phyloP scores from a whole-genome alignment of 2,113 vertebrate species.

The Sprattus sprattus region DNA sequence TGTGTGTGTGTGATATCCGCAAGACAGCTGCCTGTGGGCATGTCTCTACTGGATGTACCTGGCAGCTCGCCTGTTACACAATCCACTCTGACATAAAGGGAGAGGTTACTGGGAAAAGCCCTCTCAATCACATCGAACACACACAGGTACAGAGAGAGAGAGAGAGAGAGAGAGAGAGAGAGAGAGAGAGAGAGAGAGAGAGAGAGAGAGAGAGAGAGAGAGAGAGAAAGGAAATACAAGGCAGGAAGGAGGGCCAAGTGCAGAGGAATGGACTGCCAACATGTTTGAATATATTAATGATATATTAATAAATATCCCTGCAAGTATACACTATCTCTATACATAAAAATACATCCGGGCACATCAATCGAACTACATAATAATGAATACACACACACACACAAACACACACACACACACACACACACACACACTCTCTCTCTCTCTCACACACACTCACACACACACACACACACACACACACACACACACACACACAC shows the following conservation, averaged over 20 bases:
- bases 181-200: too few relatives aligned
- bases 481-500: too few relatives aligned
- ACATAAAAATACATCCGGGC: neutral
- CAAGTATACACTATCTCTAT: neutral
- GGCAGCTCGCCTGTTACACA: slow-evolving; percentile 7
- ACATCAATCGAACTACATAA: neutral
- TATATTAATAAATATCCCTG: neutral
- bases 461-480: too few relatives aligned
- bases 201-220: neutral
- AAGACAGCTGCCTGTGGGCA: neutral
- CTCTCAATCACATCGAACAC: neutral
- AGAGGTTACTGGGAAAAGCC: neutral
- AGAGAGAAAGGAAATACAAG: neutral
- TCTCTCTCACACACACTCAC: too few relatives aligned
- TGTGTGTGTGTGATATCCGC: neutral
- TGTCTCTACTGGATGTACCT: neutral
- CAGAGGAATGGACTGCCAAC: neutral
- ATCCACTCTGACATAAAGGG: neutral
- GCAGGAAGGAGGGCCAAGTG: neutral
- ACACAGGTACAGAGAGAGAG: neutral
- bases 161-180: neutral
- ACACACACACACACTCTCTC: neutral
- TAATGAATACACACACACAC: neutral
- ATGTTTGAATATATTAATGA: neutral
- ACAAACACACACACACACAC: too few relatives aligned